phyloP scores from a whole-genome alignment of 2,888 invertebrate genomes.

The Herminia tarsipennalis region DNA sequence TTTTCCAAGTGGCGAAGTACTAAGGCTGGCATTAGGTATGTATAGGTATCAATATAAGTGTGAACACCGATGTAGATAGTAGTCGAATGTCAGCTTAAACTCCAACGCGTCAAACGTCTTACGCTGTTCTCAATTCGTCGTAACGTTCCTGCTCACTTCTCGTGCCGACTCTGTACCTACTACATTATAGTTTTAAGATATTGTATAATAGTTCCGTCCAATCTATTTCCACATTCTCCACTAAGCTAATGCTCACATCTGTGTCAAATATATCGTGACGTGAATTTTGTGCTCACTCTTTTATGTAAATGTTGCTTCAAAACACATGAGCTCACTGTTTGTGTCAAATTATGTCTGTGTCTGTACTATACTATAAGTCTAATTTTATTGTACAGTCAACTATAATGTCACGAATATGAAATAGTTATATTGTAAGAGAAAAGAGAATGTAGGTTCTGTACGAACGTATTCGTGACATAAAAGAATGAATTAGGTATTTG shows the following conservation, averaged over 20 bases:
- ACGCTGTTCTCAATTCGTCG: neutral
- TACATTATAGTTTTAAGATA: constrained; percentile 12
- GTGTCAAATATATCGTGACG: constrained; percentile 1
- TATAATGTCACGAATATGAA: too few relatives aligned
- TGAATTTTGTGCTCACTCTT: neutral
- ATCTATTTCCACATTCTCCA: constrained; percentile 15
- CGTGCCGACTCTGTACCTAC: too few relatives aligned
- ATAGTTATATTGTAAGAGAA: too few relatives aligned
- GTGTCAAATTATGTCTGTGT: constrained; percentile 4
- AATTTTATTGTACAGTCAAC: neutral
- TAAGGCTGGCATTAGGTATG: too few relatives aligned
- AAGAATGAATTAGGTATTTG: too few relatives aligned
- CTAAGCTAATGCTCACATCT: constrained; percentile 1
- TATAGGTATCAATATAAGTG: too few relatives aligned
- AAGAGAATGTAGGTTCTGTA: too few relatives aligned
- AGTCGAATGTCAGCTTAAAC: too few relatives aligned
- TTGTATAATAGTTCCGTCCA: constrained; percentile 40
- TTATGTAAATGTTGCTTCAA: constrained; percentile 3
- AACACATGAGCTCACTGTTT: neutral
- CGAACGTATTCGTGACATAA: too few relatives aligned
- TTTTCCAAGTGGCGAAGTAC: too few relatives aligned
- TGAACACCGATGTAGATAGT: too few relatives aligned
- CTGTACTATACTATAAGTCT: neutral
- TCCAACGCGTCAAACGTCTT: too few relatives aligned
- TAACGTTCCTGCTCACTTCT: neutral